Evolutionary conservation across 2,797 vertebrate genomes (phyloP).

Genomic region (Megaceryle alcyon): DNA sequence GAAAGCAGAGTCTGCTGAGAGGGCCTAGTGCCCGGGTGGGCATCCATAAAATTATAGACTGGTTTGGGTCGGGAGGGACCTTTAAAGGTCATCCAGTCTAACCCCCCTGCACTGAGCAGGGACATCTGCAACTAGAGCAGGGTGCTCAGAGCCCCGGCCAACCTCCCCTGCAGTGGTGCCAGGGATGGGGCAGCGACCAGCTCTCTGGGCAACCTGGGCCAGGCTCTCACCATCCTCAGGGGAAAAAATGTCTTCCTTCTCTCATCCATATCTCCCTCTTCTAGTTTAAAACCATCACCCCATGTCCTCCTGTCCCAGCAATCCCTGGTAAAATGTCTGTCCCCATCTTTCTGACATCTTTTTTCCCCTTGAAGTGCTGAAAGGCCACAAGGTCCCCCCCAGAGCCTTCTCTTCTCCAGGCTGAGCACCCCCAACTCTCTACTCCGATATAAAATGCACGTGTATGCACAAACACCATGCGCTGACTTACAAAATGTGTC

Average conservation of each 20-base stretch:
- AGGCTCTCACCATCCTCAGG: neutral
- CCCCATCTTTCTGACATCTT: neutral
- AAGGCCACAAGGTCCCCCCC: neutral
- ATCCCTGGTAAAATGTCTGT: neutral
- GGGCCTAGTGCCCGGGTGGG: neutral
- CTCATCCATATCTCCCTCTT: neutral
- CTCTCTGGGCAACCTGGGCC: neutral
- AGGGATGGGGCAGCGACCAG: neutral
- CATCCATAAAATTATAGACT: too few relatives aligned
- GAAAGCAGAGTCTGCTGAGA: neutral
- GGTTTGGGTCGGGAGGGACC: neutral
- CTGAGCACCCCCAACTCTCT: neutral
- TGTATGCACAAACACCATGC: fast-evolving
- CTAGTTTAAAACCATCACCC: neutral
- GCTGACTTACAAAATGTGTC: neutral
- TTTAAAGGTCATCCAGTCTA: too few relatives aligned
- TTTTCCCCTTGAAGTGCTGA: too few relatives aligned
- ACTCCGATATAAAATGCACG: fast-evolving
- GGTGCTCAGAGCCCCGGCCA: neutral
- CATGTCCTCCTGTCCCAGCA: neutral
- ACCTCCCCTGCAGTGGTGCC: neutral
- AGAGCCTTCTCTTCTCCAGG: neutral
- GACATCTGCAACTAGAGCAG: too few relatives aligned
- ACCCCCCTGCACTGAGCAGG: too few relatives aligned
- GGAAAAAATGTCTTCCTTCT: neutral